These are phyloP conservation scores for Lepidochrysops patricia DNA, from an alignment of 2,888 invertebrate genomes.

Conservation along the genomic window DNA sequence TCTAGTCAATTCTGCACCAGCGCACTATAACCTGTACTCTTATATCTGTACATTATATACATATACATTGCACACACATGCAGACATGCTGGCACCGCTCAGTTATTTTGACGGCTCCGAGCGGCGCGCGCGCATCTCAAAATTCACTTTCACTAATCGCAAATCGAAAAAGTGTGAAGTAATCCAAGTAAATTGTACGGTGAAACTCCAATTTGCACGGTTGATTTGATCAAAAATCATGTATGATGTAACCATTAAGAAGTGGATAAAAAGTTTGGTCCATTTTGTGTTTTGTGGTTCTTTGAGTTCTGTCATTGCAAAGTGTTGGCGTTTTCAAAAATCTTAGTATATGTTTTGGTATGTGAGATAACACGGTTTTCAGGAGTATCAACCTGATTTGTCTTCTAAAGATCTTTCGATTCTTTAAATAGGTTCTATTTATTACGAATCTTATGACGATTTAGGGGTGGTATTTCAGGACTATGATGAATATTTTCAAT, in stretches of 20 bases:
- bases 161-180: constrained; percentile 27
- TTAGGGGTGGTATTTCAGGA: too few relatives aligned
- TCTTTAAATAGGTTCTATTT: too few relatives aligned
- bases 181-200: constrained; percentile 22
- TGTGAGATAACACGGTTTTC: too few relatives aligned
- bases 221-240: constrained; percentile 1
- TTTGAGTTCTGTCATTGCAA: too few relatives aligned
- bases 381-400: too few relatives aligned
- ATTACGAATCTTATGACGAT: too few relatives aligned
- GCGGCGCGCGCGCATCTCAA: constrained; percentile 45
- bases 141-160: constrained; percentile 28
- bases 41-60: background rate
- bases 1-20: background rate
- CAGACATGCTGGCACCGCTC: constrained; percentile 28
- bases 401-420: background rate
- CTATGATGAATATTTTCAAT: too few relatives aligned
- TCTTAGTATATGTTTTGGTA: background rate
- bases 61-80: background rate
- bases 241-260: background rate
- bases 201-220: constrained; percentile 23
- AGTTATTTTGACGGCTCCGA: constrained; percentile 62
- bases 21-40: background rate
- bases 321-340: too few relatives aligned
- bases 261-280: background rate
- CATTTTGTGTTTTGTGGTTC: background rate